phyloP scores from a whole-genome alignment of 1,140 invertebrate species.

The Glomeris maerens region DNA sequence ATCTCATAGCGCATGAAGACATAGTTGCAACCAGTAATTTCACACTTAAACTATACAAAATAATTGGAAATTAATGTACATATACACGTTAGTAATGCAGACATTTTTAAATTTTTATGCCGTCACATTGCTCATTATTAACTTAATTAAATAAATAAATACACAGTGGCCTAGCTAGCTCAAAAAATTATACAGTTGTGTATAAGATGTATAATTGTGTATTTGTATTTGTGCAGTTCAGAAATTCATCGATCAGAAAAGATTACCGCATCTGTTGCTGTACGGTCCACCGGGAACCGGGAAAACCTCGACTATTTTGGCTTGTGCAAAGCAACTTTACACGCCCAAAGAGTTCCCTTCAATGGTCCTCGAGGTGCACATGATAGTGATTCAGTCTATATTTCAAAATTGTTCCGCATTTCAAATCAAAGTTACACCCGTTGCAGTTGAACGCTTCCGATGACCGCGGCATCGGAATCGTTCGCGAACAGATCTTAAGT shows the following conservation, averaged over 20 bases:
- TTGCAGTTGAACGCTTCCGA: constrained; percentile 92
- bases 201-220: constrained; percentile 4
- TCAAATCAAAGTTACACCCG: neutral
- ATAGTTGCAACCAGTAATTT: constrained; percentile 88
- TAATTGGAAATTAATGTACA: no score
- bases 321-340: constrained; percentile 88
- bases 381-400: constrained; percentile 8
- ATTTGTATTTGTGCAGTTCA: constrained; percentile 52
- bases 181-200: neutral
- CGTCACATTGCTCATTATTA: neutral
- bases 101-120: constrained; percentile 9
- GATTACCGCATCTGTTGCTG: constrained; percentile 89
- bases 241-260: constrained; percentile 81
- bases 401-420: no score
- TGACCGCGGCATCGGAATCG: constrained; percentile 94
- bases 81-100: neutral
- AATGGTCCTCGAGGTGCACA: constrained; percentile 49
- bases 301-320: constrained; percentile 95
- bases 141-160: neutral
- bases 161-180: neutral
- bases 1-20: constrained; percentile 92
- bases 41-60: neutral
- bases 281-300: constrained; percentile 98
- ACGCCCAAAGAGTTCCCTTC: constrained; percentile 68
- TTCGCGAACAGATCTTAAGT: constrained; percentile 86